Percentiles rank a stretch among this genome's conserved stretches.
These are phyloP conservation scores for Echinarachnius parma DNA, from an alignment of 53 echinoderm and acorn worm species.

Conservation along the genomic window DNA sequence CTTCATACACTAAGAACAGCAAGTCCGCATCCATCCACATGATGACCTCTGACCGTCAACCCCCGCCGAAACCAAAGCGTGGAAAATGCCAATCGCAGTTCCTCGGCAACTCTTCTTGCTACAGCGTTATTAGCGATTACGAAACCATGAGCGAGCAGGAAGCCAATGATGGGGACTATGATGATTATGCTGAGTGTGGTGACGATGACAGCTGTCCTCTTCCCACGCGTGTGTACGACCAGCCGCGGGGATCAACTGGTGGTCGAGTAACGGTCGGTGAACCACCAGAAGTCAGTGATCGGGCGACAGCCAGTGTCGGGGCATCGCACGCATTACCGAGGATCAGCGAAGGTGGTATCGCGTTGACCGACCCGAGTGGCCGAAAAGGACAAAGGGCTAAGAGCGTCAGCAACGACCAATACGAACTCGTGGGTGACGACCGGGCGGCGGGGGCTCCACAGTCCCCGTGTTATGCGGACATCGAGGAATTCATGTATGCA, in stretches of 20 bases:
- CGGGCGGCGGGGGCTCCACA: background rate
- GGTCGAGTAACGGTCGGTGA: no score
- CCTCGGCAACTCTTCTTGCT: background rate
- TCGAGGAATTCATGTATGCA: background rate
- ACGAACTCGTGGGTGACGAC: background rate
- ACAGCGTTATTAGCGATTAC: conserved; percentile 9
- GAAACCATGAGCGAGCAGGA: conserved; percentile 6
- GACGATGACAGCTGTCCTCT: background rate
- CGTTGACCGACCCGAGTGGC: background rate
- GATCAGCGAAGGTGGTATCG: no score
- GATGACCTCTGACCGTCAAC: background rate
- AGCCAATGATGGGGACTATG: background rate
- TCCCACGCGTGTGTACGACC: background rate
- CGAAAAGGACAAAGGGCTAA: background rate
- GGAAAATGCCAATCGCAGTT: conserved; percentile 20
- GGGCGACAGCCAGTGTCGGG: no score
- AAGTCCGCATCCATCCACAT: background rate
- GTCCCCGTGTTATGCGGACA: background rate
- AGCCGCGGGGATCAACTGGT: background rate
- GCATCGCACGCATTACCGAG: background rate
- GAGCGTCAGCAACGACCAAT: background rate
- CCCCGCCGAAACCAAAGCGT: conserved; percentile 16
- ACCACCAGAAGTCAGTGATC: no score
- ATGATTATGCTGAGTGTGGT: background rate
- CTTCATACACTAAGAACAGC: background rate